phyloP scores from a whole-genome alignment of 2,797 vertebrate genomes.

The Rhinella marina region DNA sequence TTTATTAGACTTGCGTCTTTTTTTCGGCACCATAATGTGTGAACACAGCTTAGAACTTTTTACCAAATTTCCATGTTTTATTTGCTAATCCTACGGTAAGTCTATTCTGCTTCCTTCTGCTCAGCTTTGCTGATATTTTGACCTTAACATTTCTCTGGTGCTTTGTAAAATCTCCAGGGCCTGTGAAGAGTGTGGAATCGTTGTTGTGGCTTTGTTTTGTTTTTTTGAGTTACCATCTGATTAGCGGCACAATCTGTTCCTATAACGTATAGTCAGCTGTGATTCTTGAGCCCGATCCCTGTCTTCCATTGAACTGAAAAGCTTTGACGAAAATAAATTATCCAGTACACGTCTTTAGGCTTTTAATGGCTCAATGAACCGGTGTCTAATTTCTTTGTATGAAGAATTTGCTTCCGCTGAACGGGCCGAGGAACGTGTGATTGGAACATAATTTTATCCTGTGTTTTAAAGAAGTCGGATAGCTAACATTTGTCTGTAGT shows the following conservation, averaged over 20 bases:
- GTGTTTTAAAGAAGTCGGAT: constrained; percentile 53
- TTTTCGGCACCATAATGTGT: too few species aligned
- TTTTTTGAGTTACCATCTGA: constrained; percentile 30
- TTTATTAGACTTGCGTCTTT: too few species aligned
- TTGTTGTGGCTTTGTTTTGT: neutral
- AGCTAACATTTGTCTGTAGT: constrained; percentile 59
- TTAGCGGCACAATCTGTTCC: constrained; percentile 45
- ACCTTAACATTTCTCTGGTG: neutral
- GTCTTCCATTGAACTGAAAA: constrained; percentile 43
- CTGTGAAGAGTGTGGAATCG: neutral
- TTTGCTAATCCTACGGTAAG: too few species aligned
- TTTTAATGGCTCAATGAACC: constrained; percentile 55
- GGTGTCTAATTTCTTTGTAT: constrained; percentile 53
- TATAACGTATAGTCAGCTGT: constrained; percentile 47
- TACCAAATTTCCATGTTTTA: neutral
- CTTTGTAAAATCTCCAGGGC: constrained; percentile 14
- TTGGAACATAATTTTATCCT: constrained; percentile 51
- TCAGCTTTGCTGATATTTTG: neutral
- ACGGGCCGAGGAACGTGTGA: constrained; percentile 34
- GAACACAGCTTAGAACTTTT: too few species aligned
- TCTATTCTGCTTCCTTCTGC: neutral
- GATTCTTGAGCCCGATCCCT: constrained; percentile 23
- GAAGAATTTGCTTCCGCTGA: constrained; percentile 46
- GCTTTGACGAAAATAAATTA: constrained; percentile 44
- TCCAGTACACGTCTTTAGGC: constrained; percentile 43